These are phyloP conservation scores for Dryomyza anilis DNA, from an alignment of 2,888 invertebrate species.

Conservation along the genomic window DNA sequence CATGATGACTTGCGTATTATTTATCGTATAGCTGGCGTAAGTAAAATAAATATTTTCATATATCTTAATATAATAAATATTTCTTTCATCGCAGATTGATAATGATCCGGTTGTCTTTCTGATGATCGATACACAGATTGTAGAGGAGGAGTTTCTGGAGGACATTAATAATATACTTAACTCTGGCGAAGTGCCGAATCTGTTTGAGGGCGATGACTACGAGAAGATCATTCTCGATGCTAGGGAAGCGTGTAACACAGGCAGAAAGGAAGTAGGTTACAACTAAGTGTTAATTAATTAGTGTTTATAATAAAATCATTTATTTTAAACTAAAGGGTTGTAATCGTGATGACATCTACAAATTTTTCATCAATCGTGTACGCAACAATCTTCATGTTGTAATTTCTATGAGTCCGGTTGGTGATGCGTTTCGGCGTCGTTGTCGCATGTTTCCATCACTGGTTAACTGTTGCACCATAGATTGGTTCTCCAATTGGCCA, in stretches of 20 bases:
- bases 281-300: too few relatives aligned
- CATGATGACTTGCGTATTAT: slow-evolving; percentile 84
- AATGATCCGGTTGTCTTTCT: slow-evolving; percentile 81
- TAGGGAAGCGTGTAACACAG: slow-evolving; percentile 73
- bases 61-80: not conserved
- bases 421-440: slow-evolving; percentile 83
- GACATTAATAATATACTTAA: slow-evolving; percentile 92
- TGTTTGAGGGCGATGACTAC: slow-evolving; percentile 86
- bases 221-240: slow-evolving; percentile 81
- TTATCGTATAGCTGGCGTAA: slow-evolving; percentile 78
- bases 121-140: slow-evolving; percentile 89
- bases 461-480: slow-evolving; percentile 92
- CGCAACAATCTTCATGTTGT: slow-evolving; percentile 83
- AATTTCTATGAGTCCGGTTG: slow-evolving; percentile 89
- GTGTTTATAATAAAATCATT: too few relatives aligned
- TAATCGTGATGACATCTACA: slow-evolving; percentile 78
- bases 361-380: slow-evolving; percentile 83
- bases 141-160: slow-evolving; percentile 87
- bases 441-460: slow-evolving; percentile 94
- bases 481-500: slow-evolving; percentile 95
- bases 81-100: slow-evolving; percentile 49
- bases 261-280: slow-evolving; percentile 67
- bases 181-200: slow-evolving; percentile 90
- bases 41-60: slow-evolving; percentile 17
- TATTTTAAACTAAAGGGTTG: slow-evolving; percentile 65